These are phyloP conservation scores for Drosophila burlai DNA, from an alignment of 1,140 invertebrate species.

Conservation along the genomic window DNA sequence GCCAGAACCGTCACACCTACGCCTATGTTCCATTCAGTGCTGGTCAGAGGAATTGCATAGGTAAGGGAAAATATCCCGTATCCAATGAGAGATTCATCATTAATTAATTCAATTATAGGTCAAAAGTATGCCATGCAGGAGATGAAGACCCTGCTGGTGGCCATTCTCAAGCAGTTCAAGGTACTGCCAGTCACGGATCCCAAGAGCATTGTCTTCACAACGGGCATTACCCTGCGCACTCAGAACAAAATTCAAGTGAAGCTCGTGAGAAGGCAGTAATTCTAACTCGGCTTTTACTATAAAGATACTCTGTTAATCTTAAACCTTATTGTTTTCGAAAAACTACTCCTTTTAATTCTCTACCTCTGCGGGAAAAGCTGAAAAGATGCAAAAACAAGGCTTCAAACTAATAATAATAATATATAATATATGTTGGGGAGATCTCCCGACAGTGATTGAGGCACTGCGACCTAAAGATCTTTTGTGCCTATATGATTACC, in stretches of 20 bases:
- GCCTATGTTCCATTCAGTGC: constrained; percentile 88
- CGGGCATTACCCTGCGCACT: constrained; percentile 66
- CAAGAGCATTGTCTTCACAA: constrained; percentile 60
- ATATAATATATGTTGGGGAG: too few relatives aligned
- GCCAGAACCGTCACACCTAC: constrained; percentile 83
- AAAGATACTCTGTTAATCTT: background rate
- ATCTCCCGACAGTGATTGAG: too few relatives aligned
- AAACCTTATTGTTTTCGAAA: background rate
- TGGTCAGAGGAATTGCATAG: constrained; percentile 80
- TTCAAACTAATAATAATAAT: too few relatives aligned
- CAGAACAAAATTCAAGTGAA: constrained; percentile 65
- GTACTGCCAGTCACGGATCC: constrained; percentile 79
- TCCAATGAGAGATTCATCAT: background rate
- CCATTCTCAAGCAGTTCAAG: constrained; percentile 80
- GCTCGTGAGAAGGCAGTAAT: constrained; percentile 51
- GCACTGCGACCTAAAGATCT: too few relatives aligned
- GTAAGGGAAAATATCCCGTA: constrained; percentile 12
- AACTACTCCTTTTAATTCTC: background rate
- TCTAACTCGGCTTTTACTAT: background rate
- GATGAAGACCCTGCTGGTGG: constrained; percentile 85
- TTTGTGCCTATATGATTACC: too few relatives aligned
- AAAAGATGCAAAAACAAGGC: too few relatives aligned
- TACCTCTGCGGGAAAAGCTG: background rate
- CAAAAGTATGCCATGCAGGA: constrained; percentile 68
- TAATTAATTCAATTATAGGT: background rate